Conservation (phyloP, 2,113 vertebrate species). For the Neolamprologus sp. region DNA sequence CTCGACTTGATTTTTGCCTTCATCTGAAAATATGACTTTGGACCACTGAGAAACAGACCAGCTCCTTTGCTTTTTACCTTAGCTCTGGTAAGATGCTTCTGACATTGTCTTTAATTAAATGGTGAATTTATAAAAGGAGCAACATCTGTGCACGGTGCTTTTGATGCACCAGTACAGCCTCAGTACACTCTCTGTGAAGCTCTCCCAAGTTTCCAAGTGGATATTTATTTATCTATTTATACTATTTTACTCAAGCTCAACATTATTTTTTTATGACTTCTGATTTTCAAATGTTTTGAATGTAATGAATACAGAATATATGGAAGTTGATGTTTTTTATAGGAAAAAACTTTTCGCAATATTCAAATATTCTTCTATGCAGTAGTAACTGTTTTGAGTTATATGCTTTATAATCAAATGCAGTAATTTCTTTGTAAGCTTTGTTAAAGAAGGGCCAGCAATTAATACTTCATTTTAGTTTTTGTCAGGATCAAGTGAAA, state of each 20-base stretch:
- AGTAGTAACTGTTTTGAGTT: not conserved
- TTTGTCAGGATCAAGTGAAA: not conserved
- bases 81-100: not conserved
- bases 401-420: not conserved
- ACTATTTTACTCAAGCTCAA: not conserved
- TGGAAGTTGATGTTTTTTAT: not conserved
- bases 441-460: not conserved
- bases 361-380: not conserved
- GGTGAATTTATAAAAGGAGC: not conserved
- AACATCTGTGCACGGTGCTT: not conserved
- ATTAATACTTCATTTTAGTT: not conserved
- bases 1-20: not conserved
- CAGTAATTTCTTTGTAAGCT: not conserved
- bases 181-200: not conserved
- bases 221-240: not conserved
- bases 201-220: not conserved
- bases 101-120: not conserved
- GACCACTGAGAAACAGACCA: not conserved
- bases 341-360: not conserved
- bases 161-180: not conserved
- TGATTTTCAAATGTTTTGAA: not conserved
- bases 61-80: not conserved
- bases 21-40: not conserved
- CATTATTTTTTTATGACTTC: not conserved
- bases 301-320: not conserved